These are phyloP conservation scores for Bombus consobrinus DNA, from an alignment of 1,140 invertebrate genomes.

Conservation along the genomic window DNA sequence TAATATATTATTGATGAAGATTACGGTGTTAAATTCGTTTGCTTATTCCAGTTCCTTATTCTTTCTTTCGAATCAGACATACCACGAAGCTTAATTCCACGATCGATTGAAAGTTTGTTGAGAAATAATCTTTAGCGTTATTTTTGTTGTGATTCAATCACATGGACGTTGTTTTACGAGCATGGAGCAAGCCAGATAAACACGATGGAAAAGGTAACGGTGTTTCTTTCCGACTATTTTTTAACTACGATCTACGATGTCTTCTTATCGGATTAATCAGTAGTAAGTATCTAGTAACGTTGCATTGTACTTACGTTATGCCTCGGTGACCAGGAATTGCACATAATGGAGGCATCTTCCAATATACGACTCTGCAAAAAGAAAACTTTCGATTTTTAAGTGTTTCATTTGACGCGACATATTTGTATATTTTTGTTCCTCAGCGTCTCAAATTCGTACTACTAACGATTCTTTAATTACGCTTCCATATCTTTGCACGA, in stretches of 20 bases:
- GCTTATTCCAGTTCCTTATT: not conserved
- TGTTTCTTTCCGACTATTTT: no score
- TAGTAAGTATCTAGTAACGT: not conserved
- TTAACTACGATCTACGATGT: no score
- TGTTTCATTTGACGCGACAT: not conserved
- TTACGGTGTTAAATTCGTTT: not conserved
- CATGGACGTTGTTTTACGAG: not conserved
- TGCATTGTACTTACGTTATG: conserved; percentile 89
- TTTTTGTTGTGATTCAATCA: not conserved
- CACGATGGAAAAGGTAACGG: no score
- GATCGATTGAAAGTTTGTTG: no score
- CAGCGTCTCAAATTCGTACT: not conserved
- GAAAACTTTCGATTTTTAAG: conserved; percentile 64
- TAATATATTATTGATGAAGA: not conserved
- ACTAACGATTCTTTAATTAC: not conserved
- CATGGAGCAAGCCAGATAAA: no score
- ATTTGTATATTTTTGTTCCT: not conserved
- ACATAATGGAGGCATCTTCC: conserved; percentile 94
- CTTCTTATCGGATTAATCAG: not conserved
- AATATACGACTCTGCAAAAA: conserved; percentile 92
- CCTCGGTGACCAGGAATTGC: conserved; percentile 93
- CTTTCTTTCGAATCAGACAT: not conserved
- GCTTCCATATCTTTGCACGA: not conserved
- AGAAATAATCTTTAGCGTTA: not conserved
- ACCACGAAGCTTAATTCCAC: not conserved